phyloP scores from a whole-genome alignment of 1,140 invertebrate genomes.

The Aporrectodea caliginosa region DNA sequence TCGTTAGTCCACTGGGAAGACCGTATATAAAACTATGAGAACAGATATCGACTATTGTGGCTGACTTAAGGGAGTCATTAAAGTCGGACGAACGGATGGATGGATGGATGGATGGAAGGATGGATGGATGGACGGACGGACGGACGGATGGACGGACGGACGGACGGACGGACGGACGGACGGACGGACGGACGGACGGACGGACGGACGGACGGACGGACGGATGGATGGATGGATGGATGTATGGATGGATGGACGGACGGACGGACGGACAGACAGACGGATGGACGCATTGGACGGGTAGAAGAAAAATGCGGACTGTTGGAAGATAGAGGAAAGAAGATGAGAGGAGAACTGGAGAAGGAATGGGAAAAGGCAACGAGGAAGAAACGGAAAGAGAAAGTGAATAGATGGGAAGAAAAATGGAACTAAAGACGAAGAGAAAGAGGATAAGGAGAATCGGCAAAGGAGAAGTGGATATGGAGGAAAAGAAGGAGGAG shows the following conservation, averaged over 20 bases:
- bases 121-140: too few species aligned
- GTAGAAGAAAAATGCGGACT: slow-evolving; percentile 49
- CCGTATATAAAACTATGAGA: too few species aligned
- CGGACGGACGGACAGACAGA: too few species aligned
- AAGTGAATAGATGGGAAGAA: slow-evolving; percentile 1
- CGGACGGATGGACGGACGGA: slow-evolving; percentile 44
- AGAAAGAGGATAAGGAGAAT: neutral
- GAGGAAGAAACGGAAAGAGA: neutral
- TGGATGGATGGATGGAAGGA: too few species aligned
- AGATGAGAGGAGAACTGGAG: neutral
- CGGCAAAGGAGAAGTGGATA: slow-evolving; percentile 1
- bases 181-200: slow-evolving; percentile 39
- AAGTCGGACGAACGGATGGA: too few species aligned
- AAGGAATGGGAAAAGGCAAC: neutral
- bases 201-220: slow-evolving; percentile 43
- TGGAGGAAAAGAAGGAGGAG: too few species aligned
- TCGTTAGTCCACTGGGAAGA: too few species aligned
- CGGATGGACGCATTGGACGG: too few species aligned
- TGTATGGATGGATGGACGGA: too few species aligned
- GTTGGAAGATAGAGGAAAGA: neutral
- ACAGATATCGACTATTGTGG: too few species aligned
- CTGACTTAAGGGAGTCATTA: neutral
- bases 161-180: slow-evolving; percentile 41
- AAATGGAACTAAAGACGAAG: neutral
- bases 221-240: too few species aligned